Conservation (phyloP, 2,888 invertebrate genomes). For the Dichetophora obliterata region DNA sequence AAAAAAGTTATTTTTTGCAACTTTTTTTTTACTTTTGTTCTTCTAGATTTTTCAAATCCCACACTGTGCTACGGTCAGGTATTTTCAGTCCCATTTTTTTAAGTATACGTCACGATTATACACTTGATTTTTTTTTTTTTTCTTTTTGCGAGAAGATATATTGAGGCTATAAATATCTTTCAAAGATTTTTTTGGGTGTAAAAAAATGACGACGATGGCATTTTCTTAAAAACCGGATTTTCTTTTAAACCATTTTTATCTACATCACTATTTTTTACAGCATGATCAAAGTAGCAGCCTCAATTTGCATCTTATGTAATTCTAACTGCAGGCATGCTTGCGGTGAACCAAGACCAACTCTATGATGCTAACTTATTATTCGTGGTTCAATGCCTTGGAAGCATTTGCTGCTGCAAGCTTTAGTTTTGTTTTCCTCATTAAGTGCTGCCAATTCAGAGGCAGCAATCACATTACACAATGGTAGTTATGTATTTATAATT, state of each 20-base stretch:
- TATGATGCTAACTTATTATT: neutral
- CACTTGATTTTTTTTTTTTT: too few species aligned
- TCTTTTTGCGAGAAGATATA: too few species aligned
- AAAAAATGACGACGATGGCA: neutral
- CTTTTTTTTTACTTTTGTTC: too few species aligned
- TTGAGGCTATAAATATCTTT: too few species aligned
- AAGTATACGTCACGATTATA: too few species aligned
- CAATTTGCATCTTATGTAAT: neutral
- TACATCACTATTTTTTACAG: neutral
- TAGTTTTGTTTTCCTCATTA: neutral
- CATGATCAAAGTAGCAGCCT: neutral
- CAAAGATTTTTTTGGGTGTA: too few species aligned
- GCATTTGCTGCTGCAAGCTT: neutral
- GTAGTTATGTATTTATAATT: neutral
- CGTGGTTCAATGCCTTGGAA: conserved; percentile 6
- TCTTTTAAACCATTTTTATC: too few species aligned
- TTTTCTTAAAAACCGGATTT: neutral
- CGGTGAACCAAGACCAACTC: neutral
- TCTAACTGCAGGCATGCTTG: neutral
- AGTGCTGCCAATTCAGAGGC: neutral
- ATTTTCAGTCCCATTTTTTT: too few species aligned
- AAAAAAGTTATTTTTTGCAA: too few species aligned
- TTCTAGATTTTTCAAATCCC: too few species aligned
- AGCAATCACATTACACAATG: too few species aligned
- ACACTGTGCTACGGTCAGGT: too few species aligned